A percentile compares a stretch with the other conserved stretches of the same genome.
Evolutionary conservation across 2,888 invertebrate genomes (phyloP).

Genomic region (Trichogramma dendrolimi): DNA sequence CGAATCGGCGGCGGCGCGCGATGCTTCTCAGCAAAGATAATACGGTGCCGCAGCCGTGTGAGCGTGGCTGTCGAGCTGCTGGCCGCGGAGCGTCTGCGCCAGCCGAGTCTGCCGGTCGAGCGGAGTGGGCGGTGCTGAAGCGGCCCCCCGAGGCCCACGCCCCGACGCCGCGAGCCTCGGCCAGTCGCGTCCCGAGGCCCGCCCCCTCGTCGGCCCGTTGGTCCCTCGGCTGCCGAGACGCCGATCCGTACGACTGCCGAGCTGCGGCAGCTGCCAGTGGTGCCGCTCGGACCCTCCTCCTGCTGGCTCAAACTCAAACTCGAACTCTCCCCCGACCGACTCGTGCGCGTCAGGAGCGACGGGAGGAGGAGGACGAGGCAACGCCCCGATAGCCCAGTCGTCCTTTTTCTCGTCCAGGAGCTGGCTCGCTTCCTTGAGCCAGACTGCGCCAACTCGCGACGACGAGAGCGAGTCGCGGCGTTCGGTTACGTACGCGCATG

Average conservation of each 20-base stretch:
- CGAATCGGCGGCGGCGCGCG: background rate
- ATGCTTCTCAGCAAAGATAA: no score
- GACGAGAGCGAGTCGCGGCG: slow-evolving; percentile 6
- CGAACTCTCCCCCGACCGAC: no score
- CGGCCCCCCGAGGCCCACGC: slow-evolving; percentile 25
- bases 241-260: background rate
- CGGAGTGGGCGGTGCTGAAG: slow-evolving; percentile 41
- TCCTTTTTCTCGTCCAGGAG: slow-evolving; percentile 12
- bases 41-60: no score
- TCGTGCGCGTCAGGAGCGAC: no score
- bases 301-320: background rate
- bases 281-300: slow-evolving; percentile 19
- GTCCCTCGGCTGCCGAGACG: slow-evolving; percentile 4
- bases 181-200: slow-evolving; percentile 11
- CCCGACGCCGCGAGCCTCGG: slow-evolving; percentile 30
- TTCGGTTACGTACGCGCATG: slow-evolving; percentile 25
- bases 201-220: slow-evolving; percentile 12
- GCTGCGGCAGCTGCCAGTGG: slow-evolving; percentile 11
- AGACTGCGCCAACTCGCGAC: slow-evolving; percentile 1
- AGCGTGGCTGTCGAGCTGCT: slow-evolving; percentile 43
- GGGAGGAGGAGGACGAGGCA: slow-evolving; percentile 16
- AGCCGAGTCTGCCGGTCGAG: slow-evolving; percentile 34
- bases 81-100: slow-evolving; percentile 50
- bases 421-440: slow-evolving; percentile 1
- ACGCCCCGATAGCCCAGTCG: slow-evolving; percentile 21